Evolutionary conservation across 2,113 vertebrate genomes (phyloP).

Genomic region (Heloderma charlesbogerti): DNA sequence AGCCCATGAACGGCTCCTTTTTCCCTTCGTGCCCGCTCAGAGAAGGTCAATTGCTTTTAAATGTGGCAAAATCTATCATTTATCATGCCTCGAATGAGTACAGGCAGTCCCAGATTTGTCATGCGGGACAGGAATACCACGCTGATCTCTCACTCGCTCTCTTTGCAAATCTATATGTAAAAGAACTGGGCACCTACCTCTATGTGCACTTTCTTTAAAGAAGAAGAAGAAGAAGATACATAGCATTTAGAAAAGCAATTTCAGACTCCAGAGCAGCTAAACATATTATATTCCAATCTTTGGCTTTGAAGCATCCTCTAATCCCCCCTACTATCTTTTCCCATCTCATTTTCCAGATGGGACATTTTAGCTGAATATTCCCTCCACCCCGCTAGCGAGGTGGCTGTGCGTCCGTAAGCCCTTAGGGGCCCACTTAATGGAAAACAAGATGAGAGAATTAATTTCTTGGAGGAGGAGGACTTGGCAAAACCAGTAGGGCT

Average conservation of each 20-base stretch:
- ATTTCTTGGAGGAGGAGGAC: slow-evolving; percentile 16
- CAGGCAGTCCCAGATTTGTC: fast-evolving
- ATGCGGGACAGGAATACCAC: background rate
- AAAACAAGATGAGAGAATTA: slow-evolving; percentile 58
- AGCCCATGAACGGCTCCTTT: background rate
- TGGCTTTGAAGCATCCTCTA: slow-evolving; percentile 48
- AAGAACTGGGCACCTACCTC: fast-evolving
- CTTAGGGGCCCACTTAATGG: background rate
- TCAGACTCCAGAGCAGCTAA: slow-evolving; percentile 30
- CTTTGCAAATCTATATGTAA: background rate
- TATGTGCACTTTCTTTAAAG: slow-evolving; percentile 25
- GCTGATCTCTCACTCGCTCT: background rate
- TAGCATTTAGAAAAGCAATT: slow-evolving; percentile 32
- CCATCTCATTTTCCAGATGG: slow-evolving; percentile 62
- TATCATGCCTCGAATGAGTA: slow-evolving; percentile 30
- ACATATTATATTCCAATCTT: slow-evolving; percentile 49
- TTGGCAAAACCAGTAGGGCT: slow-evolving; percentile 42
- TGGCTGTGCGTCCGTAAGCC: background rate
- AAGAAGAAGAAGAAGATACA: background rate
- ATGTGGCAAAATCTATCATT: slow-evolving; percentile 5
- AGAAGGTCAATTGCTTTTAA: background rate
- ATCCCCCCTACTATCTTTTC: slow-evolving; percentile 46
- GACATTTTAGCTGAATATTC: background rate
- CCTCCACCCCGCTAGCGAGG: fast-evolving
- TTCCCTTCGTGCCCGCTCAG: background rate